Evolutionary conservation across 37 sponge, comb jelly and placozoan genomes (phyloP).

Genomic region (Agelas oroides): DNA sequence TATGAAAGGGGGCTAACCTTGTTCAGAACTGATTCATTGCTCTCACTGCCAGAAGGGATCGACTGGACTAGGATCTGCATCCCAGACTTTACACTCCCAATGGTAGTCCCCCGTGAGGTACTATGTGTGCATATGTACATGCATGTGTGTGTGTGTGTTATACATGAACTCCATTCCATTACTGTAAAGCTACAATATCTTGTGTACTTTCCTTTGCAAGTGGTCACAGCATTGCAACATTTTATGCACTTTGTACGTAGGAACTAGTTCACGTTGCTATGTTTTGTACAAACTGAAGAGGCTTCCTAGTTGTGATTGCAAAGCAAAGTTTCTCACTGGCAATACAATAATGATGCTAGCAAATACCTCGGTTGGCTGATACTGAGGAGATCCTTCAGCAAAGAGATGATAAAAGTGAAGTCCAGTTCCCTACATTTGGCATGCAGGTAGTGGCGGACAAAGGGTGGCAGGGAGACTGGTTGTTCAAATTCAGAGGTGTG

Average conservation of each 20-base stretch:
- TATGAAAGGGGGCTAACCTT: neutral
- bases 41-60: slow-evolving; percentile 12
- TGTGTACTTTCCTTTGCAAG: too few relatives aligned
- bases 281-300: too few relatives aligned
- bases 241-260: too few relatives aligned
- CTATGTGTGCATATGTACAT: neutral
- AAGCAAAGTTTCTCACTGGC: too few relatives aligned
- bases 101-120: slow-evolving; percentile 26
- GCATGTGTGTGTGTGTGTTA: too few relatives aligned
- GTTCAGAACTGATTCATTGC: slow-evolving; percentile 21
- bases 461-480: slow-evolving; percentile 44
- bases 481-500: neutral
- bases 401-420: slow-evolving; percentile 34
- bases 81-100: slow-evolving; percentile 45
- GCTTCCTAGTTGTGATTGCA: too few relatives aligned
- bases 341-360: too few relatives aligned
- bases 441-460: slow-evolving; percentile 63
- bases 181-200: neutral
- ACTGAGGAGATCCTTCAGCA: slow-evolving; percentile 77
- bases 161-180: too few relatives aligned
- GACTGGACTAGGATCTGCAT: slow-evolving; percentile 70
- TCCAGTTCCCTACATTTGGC: slow-evolving; percentile 61
- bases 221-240: too few relatives aligned
- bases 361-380: slow-evolving; percentile 40
- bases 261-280: too few relatives aligned